These are phyloP conservation scores for Siphlonurus alternatus DNA, from an alignment of 2,888 invertebrate genomes.

Conservation along the genomic window DNA sequence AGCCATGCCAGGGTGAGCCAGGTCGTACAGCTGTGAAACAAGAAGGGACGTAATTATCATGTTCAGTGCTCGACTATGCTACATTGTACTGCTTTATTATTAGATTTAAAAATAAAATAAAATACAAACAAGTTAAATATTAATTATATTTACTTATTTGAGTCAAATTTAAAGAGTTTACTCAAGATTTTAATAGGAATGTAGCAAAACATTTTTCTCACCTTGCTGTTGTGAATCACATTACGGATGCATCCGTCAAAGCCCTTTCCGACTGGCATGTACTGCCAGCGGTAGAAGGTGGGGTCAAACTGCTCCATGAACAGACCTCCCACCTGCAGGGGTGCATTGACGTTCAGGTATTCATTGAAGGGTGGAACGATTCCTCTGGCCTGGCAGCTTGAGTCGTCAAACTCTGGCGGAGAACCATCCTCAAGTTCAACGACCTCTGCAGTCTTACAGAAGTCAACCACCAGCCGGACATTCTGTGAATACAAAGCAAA, in stretches of 20 bases:
- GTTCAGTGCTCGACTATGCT: no score
- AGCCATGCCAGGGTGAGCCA: slow-evolving; percentile 81
- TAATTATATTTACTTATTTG: no score
- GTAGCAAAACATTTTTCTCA: no score
- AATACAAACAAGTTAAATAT: no score
- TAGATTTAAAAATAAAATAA: no score
- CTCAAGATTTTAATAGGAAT: no score
- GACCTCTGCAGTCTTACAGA: slow-evolving; percentile 76
- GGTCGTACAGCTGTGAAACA: slow-evolving; percentile 57
- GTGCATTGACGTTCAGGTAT: slow-evolving; percentile 88
- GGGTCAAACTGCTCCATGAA: slow-evolving; percentile 82
- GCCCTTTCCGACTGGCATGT: slow-evolving; percentile 74
- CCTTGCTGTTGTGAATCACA: slow-evolving; percentile 79
- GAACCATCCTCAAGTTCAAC: slow-evolving; percentile 81
- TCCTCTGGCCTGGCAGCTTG: slow-evolving; percentile 77
- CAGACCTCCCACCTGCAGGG: slow-evolving; percentile 86
- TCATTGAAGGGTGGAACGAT: slow-evolving; percentile 88
- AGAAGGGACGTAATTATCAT: no score
- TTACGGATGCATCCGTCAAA: slow-evolving; percentile 96
- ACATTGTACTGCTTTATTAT: no score
- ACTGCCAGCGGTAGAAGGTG: slow-evolving; percentile 76
- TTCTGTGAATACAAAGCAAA: slow-evolving; percentile 32
- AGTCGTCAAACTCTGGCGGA: slow-evolving; percentile 74
- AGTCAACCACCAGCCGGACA: slow-evolving; percentile 83
- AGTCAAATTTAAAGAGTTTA: no score